Base-by-base conservation (phyloP, 2,797 vertebrate species). In the Coranthus polyacanthus region DNA sequence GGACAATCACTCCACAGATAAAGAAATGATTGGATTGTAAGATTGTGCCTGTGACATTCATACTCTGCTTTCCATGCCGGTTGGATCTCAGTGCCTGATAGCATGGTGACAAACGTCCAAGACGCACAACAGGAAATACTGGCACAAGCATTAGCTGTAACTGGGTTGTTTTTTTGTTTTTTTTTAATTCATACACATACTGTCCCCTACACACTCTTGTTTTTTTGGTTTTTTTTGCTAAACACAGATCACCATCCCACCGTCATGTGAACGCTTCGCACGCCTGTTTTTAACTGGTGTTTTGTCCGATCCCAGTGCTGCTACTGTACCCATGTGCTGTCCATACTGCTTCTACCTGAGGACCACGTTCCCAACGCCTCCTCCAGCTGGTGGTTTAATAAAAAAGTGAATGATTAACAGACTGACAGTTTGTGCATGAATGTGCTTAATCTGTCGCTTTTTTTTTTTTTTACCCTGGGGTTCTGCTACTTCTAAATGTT, bases 341-440 rank as follows among this genome's bases (percentile, higher is more conserved):
- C 74, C 63, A 76, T 63, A 69, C 79, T 70, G 79, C 79, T 76
- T 82, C 82, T 83, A 78, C 79, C 72, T 84, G 84, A 83, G 66
- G 58, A 83, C 77, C 72, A 75, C 75, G 61, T 68, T 73, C 77
- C 78, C 64, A 39, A 61, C 71, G 72, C 65, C 78, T 90, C 82
- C 79, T 82, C 75, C 78, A 79, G 78, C 85, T 86, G 84, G 78
- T 85, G 87, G 86, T 86, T 87, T 81, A 93, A 92, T 92, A 88
- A 92, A 93, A 86, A 87, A 78, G 86, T 88, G 84, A 92, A 90
- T 90, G 84, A 92, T 93, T 93, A 92, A 92, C 91, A 90, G 72
- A 91, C 79, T 47, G 59, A 67, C 54, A 47, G 43, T 56, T 47
- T 62, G 38, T 82, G 57, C 49, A 41, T 78, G 64, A 12, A 56